These are phyloP conservation scores for Salvator merianae DNA, from an alignment of 2,113 vertebrate species.

Conservation along the genomic window DNA sequence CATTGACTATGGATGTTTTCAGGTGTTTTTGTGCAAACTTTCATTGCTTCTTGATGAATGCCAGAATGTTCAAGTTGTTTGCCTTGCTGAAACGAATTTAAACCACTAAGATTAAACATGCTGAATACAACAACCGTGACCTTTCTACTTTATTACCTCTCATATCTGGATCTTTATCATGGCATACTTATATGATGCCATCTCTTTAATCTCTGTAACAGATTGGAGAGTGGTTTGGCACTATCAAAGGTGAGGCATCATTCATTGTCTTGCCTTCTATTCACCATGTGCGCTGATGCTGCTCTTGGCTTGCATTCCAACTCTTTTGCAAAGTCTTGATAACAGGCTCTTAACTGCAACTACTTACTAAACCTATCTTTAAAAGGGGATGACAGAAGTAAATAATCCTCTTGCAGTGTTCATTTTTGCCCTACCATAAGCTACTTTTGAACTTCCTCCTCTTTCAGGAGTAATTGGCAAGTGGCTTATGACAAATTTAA, in stretches of 20 bases:
- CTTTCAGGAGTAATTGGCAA: neutral
- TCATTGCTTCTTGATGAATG: neutral
- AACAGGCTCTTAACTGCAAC: no score
- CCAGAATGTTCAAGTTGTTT: neutral
- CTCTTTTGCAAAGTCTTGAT: no score
- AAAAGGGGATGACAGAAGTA: neutral
- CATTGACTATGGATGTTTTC: no score
- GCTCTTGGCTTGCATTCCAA: no score
- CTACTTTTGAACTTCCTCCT: neutral
- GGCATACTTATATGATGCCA: neutral
- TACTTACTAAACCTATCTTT: neutral
- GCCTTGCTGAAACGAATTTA: neutral
- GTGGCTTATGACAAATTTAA: neutral
- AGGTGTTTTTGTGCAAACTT: neutral
- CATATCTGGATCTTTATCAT: neutral
- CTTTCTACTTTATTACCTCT: neutral
- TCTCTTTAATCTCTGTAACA: neutral
- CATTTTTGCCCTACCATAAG: neutral
- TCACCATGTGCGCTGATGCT: no score
- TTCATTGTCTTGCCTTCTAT: no score
- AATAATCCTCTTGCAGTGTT: neutral
- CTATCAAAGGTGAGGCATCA: no score
- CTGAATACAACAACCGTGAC: neutral
- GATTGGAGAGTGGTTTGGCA: no score
- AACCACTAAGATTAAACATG: neutral